Evolutionary conservation across 2,797 vertebrate genomes (phyloP).

Genomic region (Acanthopagrus latus): DNA sequence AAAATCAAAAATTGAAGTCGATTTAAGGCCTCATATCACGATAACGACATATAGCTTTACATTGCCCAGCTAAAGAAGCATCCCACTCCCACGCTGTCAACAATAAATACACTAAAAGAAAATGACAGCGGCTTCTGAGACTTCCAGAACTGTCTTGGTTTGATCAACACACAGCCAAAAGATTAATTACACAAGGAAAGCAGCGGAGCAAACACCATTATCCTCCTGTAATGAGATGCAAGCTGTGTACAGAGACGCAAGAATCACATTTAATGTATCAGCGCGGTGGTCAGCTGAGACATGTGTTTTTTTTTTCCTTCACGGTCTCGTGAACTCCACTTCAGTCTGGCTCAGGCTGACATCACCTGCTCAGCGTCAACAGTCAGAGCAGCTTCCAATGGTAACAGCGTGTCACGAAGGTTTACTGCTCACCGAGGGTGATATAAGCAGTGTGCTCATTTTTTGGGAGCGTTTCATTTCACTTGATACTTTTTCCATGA

Average conservation of each 20-base stretch:
- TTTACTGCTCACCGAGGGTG: slow-evolving; percentile 10
- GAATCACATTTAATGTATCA: slow-evolving; percentile 31
- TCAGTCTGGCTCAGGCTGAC: slow-evolving; percentile 13
- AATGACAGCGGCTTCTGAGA: slow-evolving; percentile 15
- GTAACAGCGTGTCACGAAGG: slow-evolving; percentile 3
- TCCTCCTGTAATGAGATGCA: slow-evolving; percentile 60
- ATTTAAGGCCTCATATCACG: too few relatives aligned
- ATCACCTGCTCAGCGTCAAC: slow-evolving; percentile 36
- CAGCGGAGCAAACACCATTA: slow-evolving; percentile 64
- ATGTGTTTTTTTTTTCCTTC: slow-evolving; percentile 5
- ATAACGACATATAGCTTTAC: too few relatives aligned
- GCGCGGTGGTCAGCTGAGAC: slow-evolving; percentile 49
- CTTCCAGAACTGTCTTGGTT: slow-evolving; percentile 36
- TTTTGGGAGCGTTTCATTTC: slow-evolving; percentile 14
- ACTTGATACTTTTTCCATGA: slow-evolving; percentile 12
- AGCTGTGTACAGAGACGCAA: slow-evolving; percentile 51
- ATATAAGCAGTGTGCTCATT: slow-evolving; percentile 15
- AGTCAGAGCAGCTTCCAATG: slow-evolving; percentile 20
- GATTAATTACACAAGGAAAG: slow-evolving; percentile 63
- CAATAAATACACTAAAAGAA: slow-evolving; percentile 12
- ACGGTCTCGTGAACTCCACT: slow-evolving; percentile 35
- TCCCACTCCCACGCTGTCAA: slow-evolving; percentile 17
- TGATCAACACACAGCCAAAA: slow-evolving; percentile 56
- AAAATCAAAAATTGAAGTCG: too few relatives aligned
- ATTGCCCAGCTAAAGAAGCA: not conserved